Conservation (phyloP, 2,797 vertebrate genomes). For the Chelmon rostratus region DNA sequence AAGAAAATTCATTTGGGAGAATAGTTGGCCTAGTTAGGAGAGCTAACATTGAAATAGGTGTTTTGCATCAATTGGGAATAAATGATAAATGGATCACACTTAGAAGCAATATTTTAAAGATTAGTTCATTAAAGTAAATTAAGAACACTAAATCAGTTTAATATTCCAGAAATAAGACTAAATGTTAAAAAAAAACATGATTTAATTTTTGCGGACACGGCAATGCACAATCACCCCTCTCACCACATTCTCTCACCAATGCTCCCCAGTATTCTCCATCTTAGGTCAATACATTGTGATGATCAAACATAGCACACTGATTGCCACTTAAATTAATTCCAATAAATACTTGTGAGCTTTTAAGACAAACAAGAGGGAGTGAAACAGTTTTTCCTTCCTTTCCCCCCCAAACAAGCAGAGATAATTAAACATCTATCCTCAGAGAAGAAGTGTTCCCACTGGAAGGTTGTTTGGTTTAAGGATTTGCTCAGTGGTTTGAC, state of each 20-base stretch:
- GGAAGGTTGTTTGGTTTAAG: slow-evolving; percentile 91
- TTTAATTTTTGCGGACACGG: slow-evolving; percentile 6
- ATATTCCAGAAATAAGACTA: slow-evolving; percentile 23
- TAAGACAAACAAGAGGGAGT: slow-evolving; percentile 84
- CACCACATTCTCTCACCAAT: slow-evolving; percentile 15
- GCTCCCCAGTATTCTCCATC: slow-evolving; percentile 1
- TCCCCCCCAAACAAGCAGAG: slow-evolving; percentile 82
- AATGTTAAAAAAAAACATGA: slow-evolving; percentile 6
- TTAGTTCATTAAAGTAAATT: slow-evolving; percentile 69
- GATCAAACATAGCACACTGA: slow-evolving; percentile 62
- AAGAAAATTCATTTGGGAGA: slow-evolving; percentile 70
- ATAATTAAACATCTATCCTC: slow-evolving; percentile 87
- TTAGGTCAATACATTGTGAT: slow-evolving; percentile 58
- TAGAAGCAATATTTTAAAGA: slow-evolving; percentile 68
- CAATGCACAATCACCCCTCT: neutral
- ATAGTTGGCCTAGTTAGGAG: slow-evolving; percentile 77
- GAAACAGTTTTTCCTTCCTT: slow-evolving; percentile 73
- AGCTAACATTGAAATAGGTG: slow-evolving; percentile 71
- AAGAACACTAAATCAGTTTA: slow-evolving; percentile 41
- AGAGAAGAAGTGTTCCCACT: slow-evolving; percentile 87
- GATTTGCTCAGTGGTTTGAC: slow-evolving; percentile 92
- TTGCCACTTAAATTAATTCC: slow-evolving; percentile 78
- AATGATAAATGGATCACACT: slow-evolving; percentile 82
- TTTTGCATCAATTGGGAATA: slow-evolving; percentile 80
- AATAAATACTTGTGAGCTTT: slow-evolving; percentile 81